Percentiles rank a stretch among this genome's conserved stretches.
These are phyloP conservation scores for Melanophora roralis DNA, from an alignment of 2,888 invertebrate species.

Conservation along the genomic window DNA sequence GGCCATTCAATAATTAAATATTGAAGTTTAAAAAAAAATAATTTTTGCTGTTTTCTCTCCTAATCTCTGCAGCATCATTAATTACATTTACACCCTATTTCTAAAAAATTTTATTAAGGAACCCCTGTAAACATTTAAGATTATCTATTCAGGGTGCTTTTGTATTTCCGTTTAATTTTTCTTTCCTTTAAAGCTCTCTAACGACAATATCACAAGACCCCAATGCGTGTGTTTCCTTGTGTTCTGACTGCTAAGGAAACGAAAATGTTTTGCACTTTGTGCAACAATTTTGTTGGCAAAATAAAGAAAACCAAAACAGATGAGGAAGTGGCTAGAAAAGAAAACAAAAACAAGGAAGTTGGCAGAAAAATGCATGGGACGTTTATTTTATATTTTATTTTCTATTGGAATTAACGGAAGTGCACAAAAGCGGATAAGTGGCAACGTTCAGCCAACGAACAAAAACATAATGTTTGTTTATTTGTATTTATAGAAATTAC, in stretches of 20 bases:
- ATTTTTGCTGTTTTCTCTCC: too few relatives aligned
- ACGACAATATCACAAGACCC: background rate
- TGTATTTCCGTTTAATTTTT: background rate
- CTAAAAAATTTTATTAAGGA: slow-evolving; percentile 30
- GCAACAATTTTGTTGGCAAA: slow-evolving; percentile 46
- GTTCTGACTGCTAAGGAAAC: slow-evolving; percentile 39
- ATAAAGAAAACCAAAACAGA: background rate
- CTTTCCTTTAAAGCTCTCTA: background rate
- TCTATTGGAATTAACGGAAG: slow-evolving; percentile 47
- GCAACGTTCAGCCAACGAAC: slow-evolving; percentile 41
- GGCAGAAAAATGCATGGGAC: background rate
- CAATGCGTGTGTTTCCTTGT: background rate
- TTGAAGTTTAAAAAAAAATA: too few relatives aligned
- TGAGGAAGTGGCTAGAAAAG: slow-evolving; percentile 33
- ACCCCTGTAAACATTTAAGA: slow-evolving; percentile 15
- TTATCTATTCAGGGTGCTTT: background rate
- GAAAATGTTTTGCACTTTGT: slow-evolving; percentile 55
- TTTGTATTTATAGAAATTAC: slow-evolving; percentile 27
- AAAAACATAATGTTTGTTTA: slow-evolving; percentile 23
- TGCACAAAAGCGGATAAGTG: slow-evolving; percentile 53
- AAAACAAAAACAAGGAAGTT: slow-evolving; percentile 30
- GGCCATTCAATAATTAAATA: too few relatives aligned
- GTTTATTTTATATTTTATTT: slow-evolving; percentile 12
- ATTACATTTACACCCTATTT: background rate
- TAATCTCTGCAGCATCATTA: too few relatives aligned